Evolutionary conservation across 2,113 vertebrate species (phyloP), one percentile per base, ranked within the genome.

Genomic region (Tursiops truncatus): DNA sequence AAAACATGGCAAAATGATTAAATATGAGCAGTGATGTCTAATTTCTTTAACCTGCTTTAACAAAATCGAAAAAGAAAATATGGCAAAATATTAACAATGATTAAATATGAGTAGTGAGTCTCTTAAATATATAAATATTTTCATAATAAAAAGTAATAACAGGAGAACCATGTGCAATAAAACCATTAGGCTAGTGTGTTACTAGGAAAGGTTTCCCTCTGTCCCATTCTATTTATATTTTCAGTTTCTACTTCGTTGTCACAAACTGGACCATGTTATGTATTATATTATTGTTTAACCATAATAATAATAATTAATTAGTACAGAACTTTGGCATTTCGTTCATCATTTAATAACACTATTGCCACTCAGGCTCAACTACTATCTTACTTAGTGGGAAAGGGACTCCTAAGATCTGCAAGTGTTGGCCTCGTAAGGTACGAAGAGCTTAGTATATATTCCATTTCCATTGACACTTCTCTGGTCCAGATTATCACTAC

Each of bases 81-180:
- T 68, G 53, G 28, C 33, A 96, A 93, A 79, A 86, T 63, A 15
- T 86, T 95, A 80, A 58, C 31, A 68, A 15, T 71, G 73, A 15
- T 88, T 96, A 62, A 89, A 70, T 90, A 56, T 89, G 62, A 96
- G 31, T 88, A 90, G 17, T 74, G 7, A 44, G 5, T 44, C 65
- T 96, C 77, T 82, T 96, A 3, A 79, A 5, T 74, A 6, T 74
- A 56, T 86, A 63, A 38, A 62, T 92, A 81, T 83, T 82, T 97
- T 83, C 63, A 33, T 94, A 77, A 82, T 73, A 77, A 95, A 87
- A 96, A 81, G 13, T 89, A 93, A 81, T 56, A 82, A 65, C 31
- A 63, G 83, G 89, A 60, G n/a, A 84, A 41, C 15, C 41, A 47
- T 65, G 6, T 53, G 1, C 53, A 47, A 20, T 84, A 95, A 90